Evolutionary conservation across 2,888 invertebrate genomes (phyloP).

Genomic region (Synergus itoensis): DNA sequence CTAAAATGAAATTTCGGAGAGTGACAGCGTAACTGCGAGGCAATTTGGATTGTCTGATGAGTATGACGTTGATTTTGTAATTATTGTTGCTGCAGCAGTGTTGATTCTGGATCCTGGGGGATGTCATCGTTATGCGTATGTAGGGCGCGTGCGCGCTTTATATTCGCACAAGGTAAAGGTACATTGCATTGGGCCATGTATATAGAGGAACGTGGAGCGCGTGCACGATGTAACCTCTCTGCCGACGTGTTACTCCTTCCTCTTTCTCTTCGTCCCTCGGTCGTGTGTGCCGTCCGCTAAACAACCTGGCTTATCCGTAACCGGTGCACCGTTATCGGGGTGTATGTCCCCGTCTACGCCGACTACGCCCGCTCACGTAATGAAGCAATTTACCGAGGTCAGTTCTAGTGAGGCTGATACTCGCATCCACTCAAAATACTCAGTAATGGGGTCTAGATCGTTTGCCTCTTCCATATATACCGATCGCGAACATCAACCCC

Average conservation of each 20-base stretch:
- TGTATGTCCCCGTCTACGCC: conserved; percentile 56
- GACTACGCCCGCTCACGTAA: conserved; percentile 55
- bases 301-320: conserved; percentile 66
- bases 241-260: conserved; percentile 60
- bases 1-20: conserved; percentile 17
- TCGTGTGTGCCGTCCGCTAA: conserved; percentile 61
- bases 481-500: neutral
- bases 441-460: conserved; percentile 39
- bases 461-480: neutral
- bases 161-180: conserved; percentile 41
- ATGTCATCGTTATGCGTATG: conserved; percentile 47
- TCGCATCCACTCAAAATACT: conserved; percentile 32
- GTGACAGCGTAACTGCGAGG: conserved; percentile 19
- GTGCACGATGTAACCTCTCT: conserved; percentile 58
- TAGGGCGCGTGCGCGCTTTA: conserved; percentile 27
- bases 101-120: conserved; percentile 50
- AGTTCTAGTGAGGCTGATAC: conserved; percentile 49
- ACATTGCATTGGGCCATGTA: conserved; percentile 40
- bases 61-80: conserved; percentile 63
- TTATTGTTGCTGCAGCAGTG: conserved; percentile 61
- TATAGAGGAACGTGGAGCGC: conserved; percentile 51
- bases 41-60: conserved; percentile 38
- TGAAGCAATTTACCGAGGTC: conserved; percentile 69
- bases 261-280: conserved; percentile 53
- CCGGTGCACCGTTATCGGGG: conserved; percentile 61